These are phyloP conservation scores for Chrysochloris asiatica DNA, from an alignment of 2,113 vertebrate genomes.

Conservation along the genomic window DNA sequence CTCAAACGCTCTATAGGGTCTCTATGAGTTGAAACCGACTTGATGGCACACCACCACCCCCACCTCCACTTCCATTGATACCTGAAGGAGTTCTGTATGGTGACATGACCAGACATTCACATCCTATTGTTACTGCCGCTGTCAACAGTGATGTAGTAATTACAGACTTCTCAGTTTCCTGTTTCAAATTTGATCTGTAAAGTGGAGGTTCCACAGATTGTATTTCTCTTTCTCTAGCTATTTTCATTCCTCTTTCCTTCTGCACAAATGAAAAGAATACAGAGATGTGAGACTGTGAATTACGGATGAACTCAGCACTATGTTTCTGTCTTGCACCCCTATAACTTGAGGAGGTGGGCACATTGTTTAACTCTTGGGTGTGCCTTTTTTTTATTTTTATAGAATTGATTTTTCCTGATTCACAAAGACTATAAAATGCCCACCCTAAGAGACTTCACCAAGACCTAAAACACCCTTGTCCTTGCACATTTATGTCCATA, in stretches of 20 bases:
- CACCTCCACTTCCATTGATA: no score
- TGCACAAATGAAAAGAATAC: background rate
- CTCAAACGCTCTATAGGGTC: no score
- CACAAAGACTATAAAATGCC: background rate
- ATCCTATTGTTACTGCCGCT: rapidly evolving
- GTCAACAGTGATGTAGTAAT: background rate
- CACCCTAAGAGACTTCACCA: no score
- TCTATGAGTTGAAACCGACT: no score
- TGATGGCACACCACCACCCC: no score
- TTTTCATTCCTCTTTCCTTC: background rate
- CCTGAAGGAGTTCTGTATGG: background rate
- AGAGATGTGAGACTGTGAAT: background rate
- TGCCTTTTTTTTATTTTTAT: background rate
- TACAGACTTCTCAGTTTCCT: background rate
- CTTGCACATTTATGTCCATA: no score
- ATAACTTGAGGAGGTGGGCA: background rate
- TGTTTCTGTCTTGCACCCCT: background rate
- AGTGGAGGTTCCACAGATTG: background rate
- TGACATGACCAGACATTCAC: background rate
- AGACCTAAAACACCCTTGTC: no score
- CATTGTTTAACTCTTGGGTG: background rate
- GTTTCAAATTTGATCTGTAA: background rate
- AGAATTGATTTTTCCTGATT: background rate
- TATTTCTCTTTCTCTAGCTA: background rate
- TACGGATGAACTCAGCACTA: background rate